phyloP scores from a whole-genome alignment of 37 sponge, comb jelly and placozoan species.

The Halisarca cf. caerulea region DNA sequence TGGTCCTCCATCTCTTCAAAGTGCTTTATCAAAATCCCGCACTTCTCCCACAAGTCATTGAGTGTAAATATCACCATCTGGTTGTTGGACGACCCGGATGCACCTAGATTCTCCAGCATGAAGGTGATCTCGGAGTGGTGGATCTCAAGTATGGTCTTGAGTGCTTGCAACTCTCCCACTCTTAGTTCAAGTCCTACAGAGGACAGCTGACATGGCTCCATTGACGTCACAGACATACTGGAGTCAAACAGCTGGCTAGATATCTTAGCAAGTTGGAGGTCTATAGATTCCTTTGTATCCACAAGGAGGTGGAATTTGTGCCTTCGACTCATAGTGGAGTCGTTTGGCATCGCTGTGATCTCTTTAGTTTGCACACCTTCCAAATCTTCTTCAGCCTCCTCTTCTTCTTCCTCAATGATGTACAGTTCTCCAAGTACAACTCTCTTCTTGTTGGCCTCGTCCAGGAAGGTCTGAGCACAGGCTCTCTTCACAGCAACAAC shows the following conservation, averaged over 20 bases:
- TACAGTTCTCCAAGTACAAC: conserved; percentile 2
- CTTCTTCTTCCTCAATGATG: conserved; percentile 15
- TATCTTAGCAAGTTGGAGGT: conserved; percentile 16
- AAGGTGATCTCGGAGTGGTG: conserved; percentile 30
- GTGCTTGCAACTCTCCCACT: conserved; percentile 4
- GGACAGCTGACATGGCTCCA: conserved; percentile 26
- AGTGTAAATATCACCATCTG: conserved; percentile 12
- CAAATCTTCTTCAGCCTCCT: neutral
- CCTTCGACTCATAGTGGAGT: neutral
- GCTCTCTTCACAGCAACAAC: conserved; percentile 24
- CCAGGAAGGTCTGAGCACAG: conserved; percentile 20
- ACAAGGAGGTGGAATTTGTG: conserved; percentile 13
- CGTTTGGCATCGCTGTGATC: neutral
- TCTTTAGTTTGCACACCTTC: neutral
- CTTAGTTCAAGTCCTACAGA: conserved; percentile 2
- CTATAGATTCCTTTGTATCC: conserved; percentile 1
- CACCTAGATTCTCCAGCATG: conserved; percentile 8
- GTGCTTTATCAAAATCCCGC: conserved; percentile 6
- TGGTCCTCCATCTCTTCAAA: conserved; percentile 25
- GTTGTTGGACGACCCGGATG: neutral
- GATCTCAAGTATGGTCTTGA: conserved; percentile 26
- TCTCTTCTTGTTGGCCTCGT: conserved; percentile 13
- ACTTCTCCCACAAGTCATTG: conserved; percentile 22
- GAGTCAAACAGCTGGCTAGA: conserved; percentile 22
- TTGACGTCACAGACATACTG: conserved; percentile 8